A percentile compares a stretch with the other conserved stretches of the same genome.
Conservation (phyloP, 2,797 vertebrate genomes). For the Astyanax mexicanus region DNA sequence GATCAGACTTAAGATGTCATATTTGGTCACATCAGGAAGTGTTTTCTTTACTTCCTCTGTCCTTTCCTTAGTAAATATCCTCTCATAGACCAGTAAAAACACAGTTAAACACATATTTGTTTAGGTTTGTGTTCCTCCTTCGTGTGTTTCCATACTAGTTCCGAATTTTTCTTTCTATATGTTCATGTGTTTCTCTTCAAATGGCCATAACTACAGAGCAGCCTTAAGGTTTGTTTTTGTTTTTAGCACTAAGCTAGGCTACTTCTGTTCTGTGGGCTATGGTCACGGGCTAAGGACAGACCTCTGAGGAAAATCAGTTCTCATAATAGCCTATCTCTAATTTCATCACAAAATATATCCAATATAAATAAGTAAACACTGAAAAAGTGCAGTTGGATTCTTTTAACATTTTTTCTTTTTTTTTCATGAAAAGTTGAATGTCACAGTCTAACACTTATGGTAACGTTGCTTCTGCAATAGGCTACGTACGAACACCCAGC, state of each 20-base stretch:
- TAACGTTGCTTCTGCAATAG: conserved; percentile 41
- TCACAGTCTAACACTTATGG: conserved; percentile 68
- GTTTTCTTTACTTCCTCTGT: conserved; percentile 18
- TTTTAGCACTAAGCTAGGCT: background rate
- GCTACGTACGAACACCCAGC: conserved; percentile 81
- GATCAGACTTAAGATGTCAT: conserved; percentile 74
- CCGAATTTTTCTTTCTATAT: background rate
- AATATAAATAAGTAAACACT: conserved; percentile 77
- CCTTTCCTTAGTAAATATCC: conserved; percentile 12
- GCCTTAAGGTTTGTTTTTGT: background rate
- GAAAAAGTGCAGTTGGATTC: conserved; percentile 84
- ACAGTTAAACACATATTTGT: too few relatives aligned
- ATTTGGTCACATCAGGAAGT: conserved; percentile 76
- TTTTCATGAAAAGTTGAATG: conserved; percentile 74
- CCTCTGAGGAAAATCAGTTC: conserved; percentile 72
- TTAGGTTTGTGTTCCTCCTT: too few relatives aligned
- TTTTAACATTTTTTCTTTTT: conserved; percentile 71
- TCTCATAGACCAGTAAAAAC: conserved; percentile 22
- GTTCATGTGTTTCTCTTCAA: background rate
- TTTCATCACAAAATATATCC: conserved; percentile 84
- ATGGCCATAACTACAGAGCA: background rate
- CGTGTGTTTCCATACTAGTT: background rate
- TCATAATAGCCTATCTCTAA: conserved; percentile 39
- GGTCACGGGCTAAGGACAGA: background rate
- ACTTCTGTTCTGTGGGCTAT: background rate